These are phyloP conservation scores for Dryococelus australis DNA, from an alignment of 2,888 invertebrate species.

Conservation along the genomic window DNA sequence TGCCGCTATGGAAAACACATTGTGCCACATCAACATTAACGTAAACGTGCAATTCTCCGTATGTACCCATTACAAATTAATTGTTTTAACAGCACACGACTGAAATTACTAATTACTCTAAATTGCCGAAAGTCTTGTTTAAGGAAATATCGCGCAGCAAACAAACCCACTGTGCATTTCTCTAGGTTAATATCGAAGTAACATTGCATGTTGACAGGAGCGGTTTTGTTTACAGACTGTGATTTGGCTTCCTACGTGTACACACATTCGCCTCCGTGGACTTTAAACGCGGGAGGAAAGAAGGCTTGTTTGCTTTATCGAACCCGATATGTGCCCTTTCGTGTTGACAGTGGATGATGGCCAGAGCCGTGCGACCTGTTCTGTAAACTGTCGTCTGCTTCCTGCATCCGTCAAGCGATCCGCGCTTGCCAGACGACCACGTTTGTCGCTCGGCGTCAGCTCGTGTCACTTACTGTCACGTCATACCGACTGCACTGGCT, in stretches of 20 bases:
- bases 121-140: too few relatives aligned
- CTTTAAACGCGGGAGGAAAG: background rate
- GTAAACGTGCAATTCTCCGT: too few relatives aligned
- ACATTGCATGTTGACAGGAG: background rate
- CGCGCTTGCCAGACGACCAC: background rate
- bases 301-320: constrained; percentile 1
- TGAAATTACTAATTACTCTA: too few relatives aligned
- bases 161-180: too few relatives aligned
- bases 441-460: background rate
- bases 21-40: too few relatives aligned
- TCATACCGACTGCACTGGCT: too few relatives aligned
- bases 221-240: background rate
- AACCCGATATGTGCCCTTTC: background rate
- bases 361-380: background rate
- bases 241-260: background rate
- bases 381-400: background rate
- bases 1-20: too few relatives aligned
- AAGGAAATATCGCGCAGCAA: too few relatives aligned
- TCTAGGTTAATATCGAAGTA: too few relatives aligned
- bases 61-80: too few relatives aligned
- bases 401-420: background rate
- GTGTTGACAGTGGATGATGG: background rate
- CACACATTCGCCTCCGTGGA: background rate
- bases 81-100: too few relatives aligned
- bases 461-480: too few relatives aligned